A percentile compares a stretch with the other conserved stretches of the same genome.
Evolutionary conservation across 1,140 invertebrate species (phyloP).

Genomic region (Anoplolepis gracilipes): DNA sequence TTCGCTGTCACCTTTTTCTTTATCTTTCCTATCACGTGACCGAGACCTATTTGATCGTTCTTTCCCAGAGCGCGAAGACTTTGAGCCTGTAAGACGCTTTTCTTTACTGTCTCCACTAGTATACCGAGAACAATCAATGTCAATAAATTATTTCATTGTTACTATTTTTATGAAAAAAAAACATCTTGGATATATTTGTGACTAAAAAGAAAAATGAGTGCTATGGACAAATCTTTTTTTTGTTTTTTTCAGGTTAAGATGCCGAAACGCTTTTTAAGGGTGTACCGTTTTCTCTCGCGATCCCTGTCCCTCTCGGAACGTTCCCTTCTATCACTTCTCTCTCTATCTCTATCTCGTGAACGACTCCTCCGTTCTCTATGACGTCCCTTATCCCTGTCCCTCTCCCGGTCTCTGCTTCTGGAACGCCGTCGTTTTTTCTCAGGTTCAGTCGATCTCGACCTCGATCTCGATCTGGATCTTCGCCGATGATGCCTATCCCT

Average conservation of each 20-base stretch:
- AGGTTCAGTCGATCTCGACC: constrained; percentile 86
- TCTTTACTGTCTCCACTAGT: constrained; percentile 85
- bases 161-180: background rate
- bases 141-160: constrained; percentile 58
- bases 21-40: constrained; percentile 81
- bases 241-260: background rate
- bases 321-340: constrained; percentile 76
- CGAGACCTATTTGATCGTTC: constrained; percentile 83
- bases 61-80: constrained; percentile 84
- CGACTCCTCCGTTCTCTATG: constrained; percentile 82
- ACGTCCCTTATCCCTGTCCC: constrained; percentile 85
- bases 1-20: constrained; percentile 87
- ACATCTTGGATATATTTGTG: constrained; percentile 20
- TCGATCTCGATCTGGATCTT: constrained; percentile 81
- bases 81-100: constrained; percentile 84
- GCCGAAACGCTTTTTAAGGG: background rate
- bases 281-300: constrained; percentile 79
- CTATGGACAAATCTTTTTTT: background rate
- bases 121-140: constrained; percentile 78
- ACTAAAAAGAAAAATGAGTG: background rate
- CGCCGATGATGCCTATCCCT: constrained; percentile 84
- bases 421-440: constrained; percentile 89
- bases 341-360: constrained; percentile 77
- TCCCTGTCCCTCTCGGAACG: constrained; percentile 80
- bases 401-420: constrained; percentile 88